A percentile compares a stretch with the other conserved stretches of the same genome.
These are phyloP conservation scores for Anguilla rostrata DNA, from an alignment of 2,113 vertebrate genomes.

Conservation along the genomic window DNA sequence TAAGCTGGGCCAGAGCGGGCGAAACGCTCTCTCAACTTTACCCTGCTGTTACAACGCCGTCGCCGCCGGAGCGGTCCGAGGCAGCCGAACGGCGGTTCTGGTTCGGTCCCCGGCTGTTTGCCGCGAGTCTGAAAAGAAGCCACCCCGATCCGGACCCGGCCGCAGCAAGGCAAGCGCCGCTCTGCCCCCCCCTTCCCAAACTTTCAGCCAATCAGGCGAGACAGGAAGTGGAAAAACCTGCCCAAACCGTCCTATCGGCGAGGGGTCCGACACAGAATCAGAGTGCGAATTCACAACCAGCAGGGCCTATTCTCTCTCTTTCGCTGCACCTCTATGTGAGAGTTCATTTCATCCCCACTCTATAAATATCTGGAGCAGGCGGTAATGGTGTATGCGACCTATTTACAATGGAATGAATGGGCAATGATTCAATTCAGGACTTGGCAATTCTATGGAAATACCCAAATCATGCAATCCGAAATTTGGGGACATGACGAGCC, in stretches of 20 bases:
- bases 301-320: no score
- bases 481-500: no score
- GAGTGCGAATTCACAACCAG: background rate
- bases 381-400: no score
- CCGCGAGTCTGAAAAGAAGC: background rate
- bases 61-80: background rate
- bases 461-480: no score
- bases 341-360: background rate
- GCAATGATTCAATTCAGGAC: no score
- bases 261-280: background rate
- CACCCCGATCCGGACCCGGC: background rate
- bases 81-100: background rate
- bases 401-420: no score
- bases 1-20: background rate
- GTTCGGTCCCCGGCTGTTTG: background rate
- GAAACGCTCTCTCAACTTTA: background rate
- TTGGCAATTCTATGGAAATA: no score
- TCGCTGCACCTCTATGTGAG: no score
- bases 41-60: no score
- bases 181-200: background rate
- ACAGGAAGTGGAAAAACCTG: background rate
- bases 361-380: background rate
- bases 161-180: background rate
- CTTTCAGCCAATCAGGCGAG: background rate
- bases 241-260: background rate